Base-by-base conservation (phyloP, 2,113 vertebrate species). In the Mastomys coucha region DNA sequence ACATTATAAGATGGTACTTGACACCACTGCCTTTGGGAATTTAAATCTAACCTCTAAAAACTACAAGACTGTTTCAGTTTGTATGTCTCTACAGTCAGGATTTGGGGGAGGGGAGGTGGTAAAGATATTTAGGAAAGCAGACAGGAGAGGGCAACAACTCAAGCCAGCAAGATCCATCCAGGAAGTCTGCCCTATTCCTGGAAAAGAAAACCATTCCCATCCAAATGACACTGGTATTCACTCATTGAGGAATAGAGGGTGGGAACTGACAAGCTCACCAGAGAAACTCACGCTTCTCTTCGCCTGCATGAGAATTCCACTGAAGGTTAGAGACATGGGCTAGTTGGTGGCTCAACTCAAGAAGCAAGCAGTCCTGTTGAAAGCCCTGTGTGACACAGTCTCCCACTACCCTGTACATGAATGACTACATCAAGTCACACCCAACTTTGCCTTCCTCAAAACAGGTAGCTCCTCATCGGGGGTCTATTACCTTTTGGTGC, bases 121-220 rank as follows among this genome's bases (percentile, higher is more conserved):
- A 86, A 60, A 86, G 63, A 92, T 20, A 73, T 28, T 16, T 4
- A 80, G 36, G 10, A 73, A 88, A 82, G 81, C 20, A 82, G 51
- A 85, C 16, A 95, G 33, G 81, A 36, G 60, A 85, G 24, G 72
- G 39, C 33, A 91, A 36, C 13, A 45, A 70, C 58, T 36, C 58
- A n/a, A 78, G 73, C 4, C 58, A 65, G 31, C 19, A 63, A 51
- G 76, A 16, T 70, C 70, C 53, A 94, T 81, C 82, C 42, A 49
- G 8, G 76, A 3, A 7, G 53, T 60, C 76, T 42, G 42, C 45
- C 65, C 26, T 51, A 67, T 65, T 92, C 78, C 24, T 26, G 36
- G 53, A 81, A 81, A 82, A 58, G 12, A 69, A 33, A 88, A 93
- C 78, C 24, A 90, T 49, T 82, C 78, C 65, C 2, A 81, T 49